phyloP scores from a whole-genome alignment of 2,888 invertebrate genomes.

The Parnassius apollo region DNA sequence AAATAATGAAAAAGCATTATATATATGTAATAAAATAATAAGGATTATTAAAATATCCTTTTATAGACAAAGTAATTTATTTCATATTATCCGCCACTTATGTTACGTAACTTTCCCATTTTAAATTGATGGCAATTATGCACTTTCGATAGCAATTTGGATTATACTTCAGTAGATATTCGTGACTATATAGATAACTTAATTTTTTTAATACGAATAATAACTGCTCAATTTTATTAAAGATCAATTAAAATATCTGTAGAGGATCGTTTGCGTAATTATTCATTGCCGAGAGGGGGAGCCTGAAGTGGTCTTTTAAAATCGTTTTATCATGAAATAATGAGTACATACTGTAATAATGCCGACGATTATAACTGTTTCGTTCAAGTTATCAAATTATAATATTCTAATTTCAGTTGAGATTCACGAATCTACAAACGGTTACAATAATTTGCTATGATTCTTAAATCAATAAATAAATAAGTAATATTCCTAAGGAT shows the following conservation, averaged over 20 bases:
- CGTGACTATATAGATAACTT: constrained; percentile 19
- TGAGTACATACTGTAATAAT: background rate
- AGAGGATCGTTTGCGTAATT: constrained; percentile 33
- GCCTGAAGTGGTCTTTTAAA: constrained; percentile 11
- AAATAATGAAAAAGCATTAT: too few relatives aligned
- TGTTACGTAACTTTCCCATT: background rate
- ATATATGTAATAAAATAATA: too few relatives aligned
- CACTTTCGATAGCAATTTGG: constrained; percentile 10
- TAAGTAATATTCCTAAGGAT: too few relatives aligned
- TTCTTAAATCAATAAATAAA: too few relatives aligned
- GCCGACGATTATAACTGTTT: background rate
- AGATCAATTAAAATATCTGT: constrained; percentile 34
- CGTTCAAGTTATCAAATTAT: too few relatives aligned
- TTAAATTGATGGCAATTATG: constrained; percentile 2
- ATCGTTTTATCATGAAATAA: background rate
- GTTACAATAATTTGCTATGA: too few relatives aligned
- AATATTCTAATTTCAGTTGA: too few relatives aligned
- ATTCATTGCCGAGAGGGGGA: constrained; percentile 25
- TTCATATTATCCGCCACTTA: too few relatives aligned
- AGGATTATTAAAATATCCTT: too few relatives aligned
- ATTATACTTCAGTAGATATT: constrained; percentile 5
- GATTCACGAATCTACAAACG: too few relatives aligned
- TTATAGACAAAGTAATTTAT: too few relatives aligned
- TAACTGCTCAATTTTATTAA: constrained; percentile 32
- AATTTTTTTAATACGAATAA: constrained; percentile 26